Base-by-base conservation (phyloP, 2,113 vertebrate genomes). In the Entelurus aequoreus region DNA sequence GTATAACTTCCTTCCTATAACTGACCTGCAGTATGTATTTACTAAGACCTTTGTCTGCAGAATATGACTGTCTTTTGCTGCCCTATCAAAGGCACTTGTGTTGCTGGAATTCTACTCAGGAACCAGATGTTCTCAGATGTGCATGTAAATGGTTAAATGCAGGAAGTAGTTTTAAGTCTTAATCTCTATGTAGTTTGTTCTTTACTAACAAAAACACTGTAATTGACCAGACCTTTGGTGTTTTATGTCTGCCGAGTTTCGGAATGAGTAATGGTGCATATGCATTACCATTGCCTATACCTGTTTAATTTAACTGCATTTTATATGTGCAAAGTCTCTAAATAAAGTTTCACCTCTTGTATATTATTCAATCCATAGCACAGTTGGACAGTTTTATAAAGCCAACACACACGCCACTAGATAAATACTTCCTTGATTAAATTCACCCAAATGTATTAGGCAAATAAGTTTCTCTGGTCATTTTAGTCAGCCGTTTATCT, bases 361-460 rank as follows among this genome's bases (percentile, higher is more conserved):
- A 83, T 86, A 87, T 90, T 84, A 86, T 76, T 50, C 19, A 16
- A 51, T 63, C 64, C 54, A 67, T 54, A 68, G 55, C 47, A 72
- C n/a, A n/a, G 16, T 74, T 62, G 74, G 75, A 74, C 68, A 66
- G 36, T 63, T 48, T 54, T 14, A 76, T 35, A 78, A 58, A 72
- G 40, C 69, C 71, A 48, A 46, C 79, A 59, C 69, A 66, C 48
- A 66, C 54, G 66, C 52, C 75, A 68, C 77, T 63, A 83, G 73
- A 77, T 70, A 78, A 86, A 81, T 80, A 65, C 62, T 60, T 66
- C 63, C 63, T 77, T 83, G 78, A 87, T 86, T 86, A 83, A 79
- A 65, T 83, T 77, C 62, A 80, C 48, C 66, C 51, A 72, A 80
- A 40, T 72, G 54, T 57, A 68, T 79, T 69, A 65, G 49, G 62